Conservation (phyloP, 1,140 invertebrate genomes). For the Rhagoletis zephyria region DNA sequence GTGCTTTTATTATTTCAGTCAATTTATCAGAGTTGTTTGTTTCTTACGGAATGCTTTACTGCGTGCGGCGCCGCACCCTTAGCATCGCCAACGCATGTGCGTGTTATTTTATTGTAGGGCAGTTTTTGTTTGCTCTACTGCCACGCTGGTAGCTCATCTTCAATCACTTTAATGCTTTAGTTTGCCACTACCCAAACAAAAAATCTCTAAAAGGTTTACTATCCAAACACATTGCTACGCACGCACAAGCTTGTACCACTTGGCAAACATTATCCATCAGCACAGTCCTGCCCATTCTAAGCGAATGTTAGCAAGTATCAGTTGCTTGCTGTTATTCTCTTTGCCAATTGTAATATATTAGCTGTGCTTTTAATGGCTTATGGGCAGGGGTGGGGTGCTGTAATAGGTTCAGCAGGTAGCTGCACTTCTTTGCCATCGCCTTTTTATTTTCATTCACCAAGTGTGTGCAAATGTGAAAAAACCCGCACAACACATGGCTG, state of each 20-base stretch:
- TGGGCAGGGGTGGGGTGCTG: too few relatives aligned
- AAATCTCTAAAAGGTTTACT: conserved; percentile 2
- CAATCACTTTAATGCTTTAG: not conserved
- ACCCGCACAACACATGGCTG: not conserved
- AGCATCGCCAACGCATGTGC: too few relatives aligned
- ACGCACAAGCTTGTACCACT: not conserved
- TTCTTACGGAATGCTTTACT: not conserved
- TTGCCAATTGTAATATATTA: conserved; percentile 6
- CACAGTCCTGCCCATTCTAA: not conserved
- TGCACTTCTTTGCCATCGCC: too few relatives aligned
- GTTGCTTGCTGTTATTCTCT: not conserved
- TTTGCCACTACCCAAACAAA: not conserved
- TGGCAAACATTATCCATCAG: conserved; percentile 10
- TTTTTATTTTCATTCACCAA: conserved; percentile 39
- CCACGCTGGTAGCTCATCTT: not conserved
- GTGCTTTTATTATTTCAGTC: not conserved
- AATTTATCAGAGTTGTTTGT: not conserved
- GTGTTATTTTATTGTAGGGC: too few relatives aligned
- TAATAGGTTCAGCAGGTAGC: too few relatives aligned
- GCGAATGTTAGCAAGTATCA: not conserved
- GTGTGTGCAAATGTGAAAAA: not conserved
- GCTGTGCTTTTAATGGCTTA: not conserved
- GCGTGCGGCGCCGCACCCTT: too few relatives aligned
- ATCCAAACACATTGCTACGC: not conserved
- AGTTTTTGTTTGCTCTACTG: too few relatives aligned